Evolutionary conservation across 2,113 vertebrate species (phyloP).

Genomic region (Mormoops blainvillei): DNA sequence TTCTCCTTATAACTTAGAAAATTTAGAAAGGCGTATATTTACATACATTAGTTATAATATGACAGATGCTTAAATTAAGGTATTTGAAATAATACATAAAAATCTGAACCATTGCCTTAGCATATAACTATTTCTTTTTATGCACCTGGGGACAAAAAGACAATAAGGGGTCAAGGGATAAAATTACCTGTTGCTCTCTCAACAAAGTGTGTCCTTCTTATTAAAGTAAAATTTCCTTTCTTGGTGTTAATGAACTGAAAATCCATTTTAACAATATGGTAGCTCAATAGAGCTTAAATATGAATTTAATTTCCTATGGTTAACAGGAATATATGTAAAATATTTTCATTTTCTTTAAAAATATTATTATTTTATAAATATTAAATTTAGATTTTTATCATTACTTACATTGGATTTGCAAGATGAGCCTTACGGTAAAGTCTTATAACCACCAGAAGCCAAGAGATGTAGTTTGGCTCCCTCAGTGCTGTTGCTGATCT

Average conservation of each 20-base stretch:
- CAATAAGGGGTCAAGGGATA: not conserved
- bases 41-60: not conserved
- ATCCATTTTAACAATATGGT: not conserved
- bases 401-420: not conserved
- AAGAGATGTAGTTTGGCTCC: not conserved
- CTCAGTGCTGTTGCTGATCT: not conserved
- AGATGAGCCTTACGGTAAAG: not conserved
- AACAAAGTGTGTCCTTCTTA: not conserved
- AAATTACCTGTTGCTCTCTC: constrained; percentile 39
- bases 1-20: not conserved
- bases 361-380: not conserved
- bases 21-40: not conserved
- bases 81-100: not conserved
- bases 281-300: not conserved
- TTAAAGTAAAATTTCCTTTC: not conserved
- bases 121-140: not conserved
- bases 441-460: not conserved
- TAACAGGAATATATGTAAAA: not conserved
- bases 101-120: not conserved
- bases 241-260: not conserved
- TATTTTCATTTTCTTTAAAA: not conserved
- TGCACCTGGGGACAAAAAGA: not conserved
- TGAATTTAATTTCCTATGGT: not conserved
- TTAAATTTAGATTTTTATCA: not conserved
- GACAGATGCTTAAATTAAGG: not conserved